Base-by-base conservation (phyloP, 2,797 vertebrate genomes). In the Lates japonicus region DNA sequence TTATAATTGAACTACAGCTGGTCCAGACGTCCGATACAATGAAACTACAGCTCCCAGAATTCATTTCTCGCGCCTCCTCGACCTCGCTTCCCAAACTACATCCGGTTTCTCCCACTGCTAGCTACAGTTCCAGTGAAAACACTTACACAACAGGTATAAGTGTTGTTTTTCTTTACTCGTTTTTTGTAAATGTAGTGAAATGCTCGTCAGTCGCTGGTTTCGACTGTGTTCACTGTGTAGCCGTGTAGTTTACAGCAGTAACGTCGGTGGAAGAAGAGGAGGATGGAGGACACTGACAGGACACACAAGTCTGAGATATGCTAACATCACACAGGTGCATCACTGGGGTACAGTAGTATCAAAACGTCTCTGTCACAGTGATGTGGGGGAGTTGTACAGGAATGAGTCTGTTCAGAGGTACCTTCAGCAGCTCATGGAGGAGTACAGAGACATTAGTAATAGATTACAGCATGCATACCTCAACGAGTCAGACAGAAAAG, bases 391-490 rank as follows among this genome's bases (percentile, higher is more conserved):
- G 13, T 22, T 97, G 33, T 96, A 96, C 92, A 87, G 91, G 19
- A 90, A 88, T 0, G 88, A 92, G 52, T 82, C 88, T 0, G 91
- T 99, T 9, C 96, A 95, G 87, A 95, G 83, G 60, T 95, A 97
- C 19, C 44, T 98, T 5, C 90, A 91, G 72, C 90, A 87, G 51
- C 79, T 97, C 60, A 88, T 87, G 74, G 90, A 93, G 71, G 96
- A 99, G 59, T 90, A 96, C 84, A 79, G 81, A 74, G 60, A 82
- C 5, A 42, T 96, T 8, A 89, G 61, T 48, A 35, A 49, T 22
- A 93, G 83, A 67, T 66, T 98, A 55, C 92, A 93, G 74, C 88
- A 60, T 0, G 33, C 77, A 4, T 70, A 90, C 51, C n/a, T 95
- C 42, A 94, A 72, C 48, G 96, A 97, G 65, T 70, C 94, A 1